phyloP scores from a whole-genome alignment of 2,113 vertebrate species.

The Myrmecophaga tridactyla region DNA sequence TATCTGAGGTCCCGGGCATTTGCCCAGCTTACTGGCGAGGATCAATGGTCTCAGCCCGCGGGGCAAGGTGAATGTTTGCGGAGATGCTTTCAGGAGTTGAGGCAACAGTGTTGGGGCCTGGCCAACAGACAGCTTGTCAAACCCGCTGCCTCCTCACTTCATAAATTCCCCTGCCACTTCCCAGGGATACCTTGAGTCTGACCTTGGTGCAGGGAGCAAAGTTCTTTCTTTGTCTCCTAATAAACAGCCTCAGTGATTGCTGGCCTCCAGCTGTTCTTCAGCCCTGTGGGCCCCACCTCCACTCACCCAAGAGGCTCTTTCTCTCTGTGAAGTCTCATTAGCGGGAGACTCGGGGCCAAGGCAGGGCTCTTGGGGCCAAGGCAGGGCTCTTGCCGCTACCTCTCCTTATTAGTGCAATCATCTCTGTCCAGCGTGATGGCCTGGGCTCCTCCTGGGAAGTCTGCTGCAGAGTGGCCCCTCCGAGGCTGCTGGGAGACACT shows the following conservation, averaged over 20 bases:
- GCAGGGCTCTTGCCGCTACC: constrained; percentile 35
- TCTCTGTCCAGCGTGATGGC: constrained; percentile 58
- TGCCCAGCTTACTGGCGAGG: not conserved
- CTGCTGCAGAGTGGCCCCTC: constrained; percentile 19
- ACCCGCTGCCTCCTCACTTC: constrained; percentile 61
- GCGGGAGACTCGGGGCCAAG: constrained; percentile 55
- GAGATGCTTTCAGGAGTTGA: not conserved
- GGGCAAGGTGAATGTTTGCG: not conserved
- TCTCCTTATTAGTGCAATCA: constrained; percentile 79
- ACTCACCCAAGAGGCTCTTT: constrained; percentile 43
- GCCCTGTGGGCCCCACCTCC: not conserved
- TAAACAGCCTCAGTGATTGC: constrained; percentile 63
- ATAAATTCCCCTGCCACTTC: constrained; percentile 72
- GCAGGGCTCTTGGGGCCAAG: too few relatives aligned
- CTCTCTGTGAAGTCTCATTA: constrained; percentile 78
- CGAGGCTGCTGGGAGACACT: not conserved
- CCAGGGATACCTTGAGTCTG: constrained; percentile 76
- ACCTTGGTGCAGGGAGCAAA: constrained; percentile 67
- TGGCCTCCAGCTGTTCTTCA: constrained; percentile 67
- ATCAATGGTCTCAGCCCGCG: not conserved
- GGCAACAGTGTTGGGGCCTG: not conserved
- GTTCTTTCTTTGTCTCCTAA: constrained; percentile 77
- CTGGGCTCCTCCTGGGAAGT: not conserved
- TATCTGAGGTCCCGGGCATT: not conserved
- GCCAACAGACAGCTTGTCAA: constrained; percentile 44